These are phyloP conservation scores for Danaus plexippus DNA, from an alignment of 1,140 invertebrate species.

Conservation along the genomic window DNA sequence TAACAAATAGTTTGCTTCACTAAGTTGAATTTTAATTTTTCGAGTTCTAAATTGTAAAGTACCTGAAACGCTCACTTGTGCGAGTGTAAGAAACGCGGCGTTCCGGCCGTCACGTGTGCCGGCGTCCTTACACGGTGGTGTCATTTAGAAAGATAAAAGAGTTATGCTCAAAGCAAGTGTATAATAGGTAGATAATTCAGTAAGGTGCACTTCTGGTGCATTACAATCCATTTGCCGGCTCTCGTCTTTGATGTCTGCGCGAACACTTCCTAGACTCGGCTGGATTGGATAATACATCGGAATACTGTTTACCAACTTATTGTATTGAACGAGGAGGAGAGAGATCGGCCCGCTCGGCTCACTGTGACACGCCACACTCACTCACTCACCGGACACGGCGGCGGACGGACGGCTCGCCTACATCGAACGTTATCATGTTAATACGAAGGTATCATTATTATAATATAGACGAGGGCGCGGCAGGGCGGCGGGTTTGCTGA, in stretches of 20 bases:
- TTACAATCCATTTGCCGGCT: constrained; percentile 51
- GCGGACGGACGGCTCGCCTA: too few species aligned
- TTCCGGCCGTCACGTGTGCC: constrained; percentile 11
- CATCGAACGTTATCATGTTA: too few species aligned
- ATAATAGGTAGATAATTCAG: constrained; percentile 65
- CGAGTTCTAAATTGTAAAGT: too few species aligned
- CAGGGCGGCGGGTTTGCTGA: too few species aligned
- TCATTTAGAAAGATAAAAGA: constrained; percentile 58
- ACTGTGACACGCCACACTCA: not conserved
- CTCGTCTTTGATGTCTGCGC: constrained; percentile 35
- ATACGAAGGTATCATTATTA: too few species aligned
- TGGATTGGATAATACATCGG: constrained; percentile 30
- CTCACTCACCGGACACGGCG: too few species aligned
- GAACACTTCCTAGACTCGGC: constrained; percentile 11
- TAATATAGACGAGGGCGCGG: too few species aligned
- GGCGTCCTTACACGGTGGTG: constrained; percentile 27
- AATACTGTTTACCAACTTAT: constrained; percentile 22
- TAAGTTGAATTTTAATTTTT: too few species aligned
- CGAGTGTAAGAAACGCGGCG: constrained; percentile 1
- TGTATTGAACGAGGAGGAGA: constrained; percentile 7
- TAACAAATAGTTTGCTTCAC: too few species aligned
- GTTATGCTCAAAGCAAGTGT: constrained; percentile 59
- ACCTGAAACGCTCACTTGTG: not conserved
- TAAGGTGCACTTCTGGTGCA: constrained; percentile 46
- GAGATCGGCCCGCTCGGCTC: not conserved